phyloP scores from a whole-genome alignment of 2,888 invertebrate species.

The Melitaea athalia region DNA sequence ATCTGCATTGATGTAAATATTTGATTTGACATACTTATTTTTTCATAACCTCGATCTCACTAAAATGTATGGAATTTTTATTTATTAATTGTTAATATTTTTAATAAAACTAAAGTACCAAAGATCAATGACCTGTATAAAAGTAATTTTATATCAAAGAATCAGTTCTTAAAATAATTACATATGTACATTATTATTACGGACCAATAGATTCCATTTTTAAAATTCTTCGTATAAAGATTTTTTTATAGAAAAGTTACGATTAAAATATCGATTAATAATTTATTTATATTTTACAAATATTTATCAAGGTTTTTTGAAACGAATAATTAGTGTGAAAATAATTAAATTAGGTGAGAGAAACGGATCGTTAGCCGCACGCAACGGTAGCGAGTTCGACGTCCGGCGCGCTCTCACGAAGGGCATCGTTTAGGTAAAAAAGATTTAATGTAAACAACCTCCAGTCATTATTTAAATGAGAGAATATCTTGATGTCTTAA shows the following conservation, averaged over 20 bases:
- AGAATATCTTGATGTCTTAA: conserved; percentile 30
- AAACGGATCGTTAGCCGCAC: conserved; percentile 57
- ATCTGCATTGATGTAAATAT: no score
- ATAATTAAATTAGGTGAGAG: conserved; percentile 58
- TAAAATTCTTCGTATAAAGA: not conserved
- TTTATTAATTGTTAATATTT: no score
- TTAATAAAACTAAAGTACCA: no score
- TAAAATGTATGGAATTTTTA: no score
- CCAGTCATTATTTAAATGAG: conserved; percentile 37
- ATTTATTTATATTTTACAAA: conserved; percentile 26
- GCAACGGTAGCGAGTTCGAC: conserved; percentile 59
- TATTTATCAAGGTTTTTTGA: conserved; percentile 44
- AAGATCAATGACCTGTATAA: not conserved
- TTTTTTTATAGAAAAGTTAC: not conserved
- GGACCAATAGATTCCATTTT: conserved; percentile 6
- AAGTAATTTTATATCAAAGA: not conserved
- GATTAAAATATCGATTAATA: conserved; percentile 13
- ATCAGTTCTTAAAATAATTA: not conserved
- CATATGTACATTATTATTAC: not conserved
- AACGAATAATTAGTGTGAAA: conserved; percentile 60
- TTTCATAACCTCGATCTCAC: no score
- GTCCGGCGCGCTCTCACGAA: conserved; percentile 54
- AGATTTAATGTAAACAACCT: conserved; percentile 47
- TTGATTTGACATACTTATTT: no score
- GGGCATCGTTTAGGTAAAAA: conserved; percentile 46